Percentiles rank a stretch among this genome's conserved stretches.
phyloP scores from a whole-genome alignment of 2,113 vertebrate species.

The Oryctolagus cuniculus region DNA sequence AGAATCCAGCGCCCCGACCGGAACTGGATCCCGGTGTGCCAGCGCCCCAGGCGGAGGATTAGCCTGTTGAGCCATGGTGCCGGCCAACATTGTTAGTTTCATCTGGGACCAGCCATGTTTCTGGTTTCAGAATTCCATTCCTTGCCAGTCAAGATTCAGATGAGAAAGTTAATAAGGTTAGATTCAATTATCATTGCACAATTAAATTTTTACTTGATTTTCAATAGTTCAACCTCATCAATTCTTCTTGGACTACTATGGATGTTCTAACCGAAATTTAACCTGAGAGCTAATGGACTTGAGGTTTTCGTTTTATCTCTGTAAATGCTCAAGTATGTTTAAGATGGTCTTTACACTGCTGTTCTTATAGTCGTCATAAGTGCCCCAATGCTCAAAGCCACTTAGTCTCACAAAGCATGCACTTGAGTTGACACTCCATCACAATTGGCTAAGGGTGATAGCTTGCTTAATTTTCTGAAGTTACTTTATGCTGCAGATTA shows the following conservation, averaged over 20 bases:
- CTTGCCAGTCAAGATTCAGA: conserved; percentile 14
- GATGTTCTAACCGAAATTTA: neutral
- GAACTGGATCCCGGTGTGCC: too few species aligned
- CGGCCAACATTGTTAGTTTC: neutral
- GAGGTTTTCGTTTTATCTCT: neutral
- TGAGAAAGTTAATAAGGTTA: conserved; percentile 19
- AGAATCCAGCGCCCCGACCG: too few species aligned
- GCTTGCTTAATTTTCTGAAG: neutral
- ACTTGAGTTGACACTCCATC: neutral
- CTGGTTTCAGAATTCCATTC: neutral
- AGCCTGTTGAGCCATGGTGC: too few species aligned
- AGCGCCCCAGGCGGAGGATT: too few species aligned
- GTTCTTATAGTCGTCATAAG: neutral
- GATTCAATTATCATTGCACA: conserved; percentile 2
- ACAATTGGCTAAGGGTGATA: neutral
- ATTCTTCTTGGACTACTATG: neutral
- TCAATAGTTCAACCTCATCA: neutral
- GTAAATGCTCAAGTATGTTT: neutral
- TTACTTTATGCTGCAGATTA: neutral
- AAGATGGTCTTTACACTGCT: neutral
- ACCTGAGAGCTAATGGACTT: neutral
- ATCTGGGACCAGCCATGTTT: neutral
- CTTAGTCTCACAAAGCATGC: neutral
- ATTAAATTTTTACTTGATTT: conserved; percentile 41
- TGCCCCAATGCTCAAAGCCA: neutral